Percentiles rank a stretch among this genome's conserved stretches.
Conservation (phyloP, 1,140 invertebrate species). For the Acromyrmex heyeri region DNA sequence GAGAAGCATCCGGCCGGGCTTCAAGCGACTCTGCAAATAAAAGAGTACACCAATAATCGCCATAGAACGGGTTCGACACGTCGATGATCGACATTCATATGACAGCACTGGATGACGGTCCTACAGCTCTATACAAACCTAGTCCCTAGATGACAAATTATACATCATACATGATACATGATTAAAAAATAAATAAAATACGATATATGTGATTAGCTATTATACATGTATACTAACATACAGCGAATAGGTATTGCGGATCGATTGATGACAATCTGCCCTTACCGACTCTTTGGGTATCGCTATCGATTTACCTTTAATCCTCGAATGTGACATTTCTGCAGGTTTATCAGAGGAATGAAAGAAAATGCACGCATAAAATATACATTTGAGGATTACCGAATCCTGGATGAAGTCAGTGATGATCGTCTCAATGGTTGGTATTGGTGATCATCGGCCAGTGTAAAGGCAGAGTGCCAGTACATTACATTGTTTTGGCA, state of each 20-base stretch:
- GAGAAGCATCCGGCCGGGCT: conserved; percentile 98
- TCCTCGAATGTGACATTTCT: neutral
- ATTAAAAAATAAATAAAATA: conserved; percentile 85
- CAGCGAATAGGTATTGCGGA: conserved; percentile 51
- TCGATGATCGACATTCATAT: conserved; percentile 78
- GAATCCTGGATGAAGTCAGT: conserved; percentile 9
- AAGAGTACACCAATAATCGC: conserved; percentile 77
- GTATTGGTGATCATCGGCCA: conserved; percentile 14
- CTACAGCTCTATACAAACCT: conserved; percentile 85
- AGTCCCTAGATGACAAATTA: conserved; percentile 84
- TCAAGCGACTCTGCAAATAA: conserved; percentile 95
- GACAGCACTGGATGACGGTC: conserved; percentile 83
- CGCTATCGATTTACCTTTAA: conserved; percentile 2
- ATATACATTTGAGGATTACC: conserved; percentile 29
- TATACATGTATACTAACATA: conserved; percentile 69
- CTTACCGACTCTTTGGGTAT: conserved; percentile 58
- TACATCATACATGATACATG: conserved; percentile 81
- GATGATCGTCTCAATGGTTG: conserved; percentile 9
- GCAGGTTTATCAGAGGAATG: neutral
- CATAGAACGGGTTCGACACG: conserved; percentile 63
- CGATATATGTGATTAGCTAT: conserved; percentile 74
- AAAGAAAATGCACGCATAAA: conserved; percentile 7
- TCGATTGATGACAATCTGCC: conserved; percentile 74
- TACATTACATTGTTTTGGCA: conserved; percentile 53
- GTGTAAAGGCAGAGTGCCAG: conserved; percentile 59